phyloP scores from a whole-genome alignment of 2,888 invertebrate genomes.

The Rhamnusium bicolor region DNA sequence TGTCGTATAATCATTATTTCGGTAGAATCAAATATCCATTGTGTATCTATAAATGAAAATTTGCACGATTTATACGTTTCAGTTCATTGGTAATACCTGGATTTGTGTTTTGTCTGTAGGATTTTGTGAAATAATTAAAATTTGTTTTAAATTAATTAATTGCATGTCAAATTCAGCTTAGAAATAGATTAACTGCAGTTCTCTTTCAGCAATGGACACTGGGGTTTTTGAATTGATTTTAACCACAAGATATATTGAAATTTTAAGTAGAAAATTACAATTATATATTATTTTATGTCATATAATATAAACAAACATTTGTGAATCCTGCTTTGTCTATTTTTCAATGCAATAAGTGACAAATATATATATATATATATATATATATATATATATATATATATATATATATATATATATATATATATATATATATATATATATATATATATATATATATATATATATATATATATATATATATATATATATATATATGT shows the following conservation, averaged over 20 bases:
- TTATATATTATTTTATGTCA: not conserved
- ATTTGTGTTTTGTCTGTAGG: slow-evolving; percentile 5
- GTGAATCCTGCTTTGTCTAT: too few relatives aligned
- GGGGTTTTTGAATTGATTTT: slow-evolving; percentile 2
- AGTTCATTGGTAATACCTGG: slow-evolving; percentile 12
- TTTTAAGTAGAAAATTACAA: not conserved
- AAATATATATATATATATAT: too few relatives aligned
- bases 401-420: too few relatives aligned
- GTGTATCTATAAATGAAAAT: not conserved
- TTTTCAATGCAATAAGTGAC: too few relatives aligned
- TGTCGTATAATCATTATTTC: not conserved
- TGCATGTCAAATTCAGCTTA: slow-evolving; percentile 53
- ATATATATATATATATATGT: too few relatives aligned
- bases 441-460: too few relatives aligned
- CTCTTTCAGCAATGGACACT: slow-evolving; percentile 6
- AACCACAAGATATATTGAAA: slow-evolving; percentile 13
- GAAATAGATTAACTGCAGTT: slow-evolving; percentile 9
- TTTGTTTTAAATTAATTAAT: slow-evolving; percentile 50
- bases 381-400: too few relatives aligned
- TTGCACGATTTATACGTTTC: slow-evolving; percentile 19
- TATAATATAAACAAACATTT: too few relatives aligned
- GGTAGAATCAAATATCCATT: not conserved
- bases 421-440: too few relatives aligned
- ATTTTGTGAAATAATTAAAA: slow-evolving; percentile 47
- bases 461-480: too few relatives aligned